These are phyloP conservation scores for Gobionotothen gibberifrons DNA, from an alignment of 2,797 vertebrate genomes.

Conservation along the genomic window DNA sequence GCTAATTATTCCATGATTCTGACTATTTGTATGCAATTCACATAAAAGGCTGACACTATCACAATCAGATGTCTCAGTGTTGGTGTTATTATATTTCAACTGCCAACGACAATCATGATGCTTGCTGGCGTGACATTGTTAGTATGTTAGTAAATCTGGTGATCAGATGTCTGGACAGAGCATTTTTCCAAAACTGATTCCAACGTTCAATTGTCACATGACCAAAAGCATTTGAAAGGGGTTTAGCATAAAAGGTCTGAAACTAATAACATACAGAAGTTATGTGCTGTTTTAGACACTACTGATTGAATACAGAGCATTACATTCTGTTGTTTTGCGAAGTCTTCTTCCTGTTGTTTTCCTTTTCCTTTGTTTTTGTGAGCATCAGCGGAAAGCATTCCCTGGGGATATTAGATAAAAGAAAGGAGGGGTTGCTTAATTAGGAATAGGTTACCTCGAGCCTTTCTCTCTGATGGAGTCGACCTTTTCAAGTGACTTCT, in stretches of 20 bases:
- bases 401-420: constrained; percentile 56
- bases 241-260: constrained; percentile 35
- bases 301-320: constrained; percentile 37
- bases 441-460: constrained; percentile 58
- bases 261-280: constrained; percentile 30
- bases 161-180: constrained; percentile 37
- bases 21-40: constrained; percentile 5
- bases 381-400: constrained; percentile 64
- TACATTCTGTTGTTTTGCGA: constrained; percentile 40
- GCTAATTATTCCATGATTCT: constrained; percentile 16
- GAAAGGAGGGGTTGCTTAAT: constrained; percentile 60
- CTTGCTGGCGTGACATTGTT: neutral
- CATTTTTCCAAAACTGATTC: constrained; percentile 34
- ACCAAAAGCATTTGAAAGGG: constrained; percentile 35
- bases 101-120: constrained; percentile 4
- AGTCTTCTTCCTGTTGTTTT: constrained; percentile 61
- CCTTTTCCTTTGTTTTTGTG: constrained; percentile 54
- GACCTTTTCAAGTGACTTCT: constrained; percentile 55
- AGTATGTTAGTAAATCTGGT: constrained; percentile 28
- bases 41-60: constrained; percentile 4
- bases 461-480: constrained; percentile 53
- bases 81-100: constrained; percentile 4
- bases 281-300: neutral
- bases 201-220: constrained; percentile 20
- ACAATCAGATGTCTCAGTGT: constrained; percentile 19